phyloP scores from a whole-genome alignment of 2,113 vertebrate genomes.

The Prunella himalayana region DNA sequence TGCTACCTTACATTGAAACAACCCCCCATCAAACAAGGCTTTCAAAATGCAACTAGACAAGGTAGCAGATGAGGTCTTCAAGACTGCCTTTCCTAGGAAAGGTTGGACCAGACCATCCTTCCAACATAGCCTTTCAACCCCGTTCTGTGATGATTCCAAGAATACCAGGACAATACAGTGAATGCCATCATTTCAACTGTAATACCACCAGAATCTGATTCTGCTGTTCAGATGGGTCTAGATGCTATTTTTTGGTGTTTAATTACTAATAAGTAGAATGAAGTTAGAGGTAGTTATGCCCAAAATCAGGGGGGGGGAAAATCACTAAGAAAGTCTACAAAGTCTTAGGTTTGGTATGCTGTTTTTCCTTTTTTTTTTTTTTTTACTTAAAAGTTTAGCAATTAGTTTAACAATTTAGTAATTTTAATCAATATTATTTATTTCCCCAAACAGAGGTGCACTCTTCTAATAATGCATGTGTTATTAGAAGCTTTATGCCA shows the following conservation, averaged over 20 bases:
- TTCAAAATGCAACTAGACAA: background rate
- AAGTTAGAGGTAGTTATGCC: background rate
- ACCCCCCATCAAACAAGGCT: background rate
- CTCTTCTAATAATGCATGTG: background rate
- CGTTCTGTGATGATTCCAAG: background rate
- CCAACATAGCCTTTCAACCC: background rate
- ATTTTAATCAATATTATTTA: background rate
- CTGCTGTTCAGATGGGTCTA: background rate
- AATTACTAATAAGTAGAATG: background rate
- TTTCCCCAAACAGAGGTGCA: background rate
- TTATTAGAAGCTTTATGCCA: background rate
- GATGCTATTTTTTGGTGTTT: background rate
- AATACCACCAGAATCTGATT: background rate
- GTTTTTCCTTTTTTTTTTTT: too few relatives aligned
- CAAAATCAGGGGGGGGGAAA: accelerated
- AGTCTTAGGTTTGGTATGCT: background rate
- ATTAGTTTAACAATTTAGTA: background rate
- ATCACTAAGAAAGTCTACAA: background rate
- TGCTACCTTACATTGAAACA: background rate
- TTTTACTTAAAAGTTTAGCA: background rate
- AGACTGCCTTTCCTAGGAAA: background rate
- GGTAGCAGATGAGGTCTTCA: background rate
- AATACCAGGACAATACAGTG: background rate
- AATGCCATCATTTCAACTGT: background rate
- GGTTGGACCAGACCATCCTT: background rate